These are phyloP conservation scores for Masnerella sp. DNA, from an alignment of 2,888 invertebrate species.

Conservation along the genomic window DNA sequence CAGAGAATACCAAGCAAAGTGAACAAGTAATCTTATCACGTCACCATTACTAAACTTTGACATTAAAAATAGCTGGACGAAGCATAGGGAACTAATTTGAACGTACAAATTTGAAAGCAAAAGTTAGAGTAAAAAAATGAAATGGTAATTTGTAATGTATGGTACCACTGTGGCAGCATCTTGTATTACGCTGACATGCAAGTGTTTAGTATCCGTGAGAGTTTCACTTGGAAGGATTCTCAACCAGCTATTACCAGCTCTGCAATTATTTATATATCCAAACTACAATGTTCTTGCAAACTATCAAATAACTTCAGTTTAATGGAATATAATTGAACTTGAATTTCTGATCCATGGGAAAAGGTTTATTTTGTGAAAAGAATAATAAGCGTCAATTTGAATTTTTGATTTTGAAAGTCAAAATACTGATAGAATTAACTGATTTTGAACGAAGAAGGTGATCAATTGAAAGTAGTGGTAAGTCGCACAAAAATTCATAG, in stretches of 20 bases:
- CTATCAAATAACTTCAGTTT: constrained; percentile 6
- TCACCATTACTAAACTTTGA: too few relatives aligned
- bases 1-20: background rate
- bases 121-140: too few relatives aligned
- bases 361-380: background rate
- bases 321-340: constrained; percentile 2
- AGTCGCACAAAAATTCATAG: background rate
- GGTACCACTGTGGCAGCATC: constrained; percentile 14
- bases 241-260: constrained; percentile 41
- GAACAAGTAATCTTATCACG: background rate
- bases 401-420: background rate
- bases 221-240: constrained; percentile 54
- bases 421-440: background rate
- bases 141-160: constrained; percentile 5
- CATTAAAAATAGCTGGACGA: too few relatives aligned
- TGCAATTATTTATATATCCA: constrained; percentile 42
- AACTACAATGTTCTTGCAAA: constrained; percentile 26
- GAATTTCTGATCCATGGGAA: background rate
- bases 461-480: background rate
- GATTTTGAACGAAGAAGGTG: background rate
- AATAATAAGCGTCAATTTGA: too few relatives aligned
- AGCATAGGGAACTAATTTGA: background rate
- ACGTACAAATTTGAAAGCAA: too few relatives aligned
- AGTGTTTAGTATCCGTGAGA: constrained; percentile 39
- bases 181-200: constrained; percentile 31